Base-by-base conservation (phyloP, 2,888 invertebrate genomes). In the Tuberolachnus salignus region DNA sequence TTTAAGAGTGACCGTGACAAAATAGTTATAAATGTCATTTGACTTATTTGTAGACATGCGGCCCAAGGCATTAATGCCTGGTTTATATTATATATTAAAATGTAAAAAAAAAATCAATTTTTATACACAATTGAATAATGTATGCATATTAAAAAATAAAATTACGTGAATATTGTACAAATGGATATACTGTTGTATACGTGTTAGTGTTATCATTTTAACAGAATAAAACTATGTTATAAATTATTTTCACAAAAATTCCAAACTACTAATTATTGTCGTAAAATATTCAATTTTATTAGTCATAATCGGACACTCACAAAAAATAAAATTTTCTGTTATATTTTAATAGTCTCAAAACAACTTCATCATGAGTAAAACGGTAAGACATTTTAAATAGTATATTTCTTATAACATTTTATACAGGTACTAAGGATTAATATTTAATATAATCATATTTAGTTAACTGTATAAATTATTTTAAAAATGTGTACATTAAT, bases 121-220 rank as follows among this genome's bases (percentile, higher is more conserved):
- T n/a, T n/a, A n/a, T n/a, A n/a, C n/a, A n/a, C n/a, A n/a, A n/a
- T 4, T 34, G 34, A 34, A 34, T 34, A 34, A n/a, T 34, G 3
- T 34, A 59, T 23, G 10, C 26, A 26, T 3, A 59, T 16, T n/a
- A 16, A 26, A 59, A 59, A 42, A 34, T 63, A 42, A 42, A 42
- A 34, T 34, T 34, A 34, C 34, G 34, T 34, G 34, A 34, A 34
- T 72, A 72, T 61, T 61, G 19, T 9, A 61, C 26, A 72, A 16
- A 51, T 72, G 72, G 72, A 61, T 72, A 51, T 11, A 72, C 72
- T 72, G 72, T 72, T 67, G 46, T 51, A 2, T 63, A 73, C 63
- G 73, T 73, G 63, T 73, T 73, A 63, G 63, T 73, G 73, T 73
- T 73, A 73, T 73, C 73, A 63, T 53, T 51, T n/a, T 73, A 51